Percentiles rank a stretch among this genome's conserved stretches.
These are phyloP conservation scores for Corythaeola cristata DNA, from an alignment of 2,113 vertebrate genomes.

Conservation along the genomic window DNA sequence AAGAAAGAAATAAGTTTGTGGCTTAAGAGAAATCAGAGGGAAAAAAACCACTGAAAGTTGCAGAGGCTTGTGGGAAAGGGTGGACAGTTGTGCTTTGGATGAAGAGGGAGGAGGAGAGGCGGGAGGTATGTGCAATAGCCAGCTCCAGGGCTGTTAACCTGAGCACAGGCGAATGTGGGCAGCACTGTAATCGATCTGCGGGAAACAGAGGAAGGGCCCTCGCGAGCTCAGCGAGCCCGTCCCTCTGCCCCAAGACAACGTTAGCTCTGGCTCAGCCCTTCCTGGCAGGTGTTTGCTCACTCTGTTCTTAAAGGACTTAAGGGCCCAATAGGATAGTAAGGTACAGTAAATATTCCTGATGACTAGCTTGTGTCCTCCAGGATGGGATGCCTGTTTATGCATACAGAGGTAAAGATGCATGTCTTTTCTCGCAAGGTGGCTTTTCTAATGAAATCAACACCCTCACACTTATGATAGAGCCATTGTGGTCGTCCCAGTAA, in stretches of 20 bases:
- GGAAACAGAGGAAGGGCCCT: background rate
- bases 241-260: background rate
- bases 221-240: background rate
- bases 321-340: background rate
- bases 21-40: background rate
- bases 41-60: background rate
- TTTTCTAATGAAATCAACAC: background rate
- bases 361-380: background rate
- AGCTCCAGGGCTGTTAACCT: background rate
- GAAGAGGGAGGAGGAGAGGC: background rate
- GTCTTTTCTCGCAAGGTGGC: background rate
- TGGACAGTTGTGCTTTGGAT: background rate
- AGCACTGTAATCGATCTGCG: accelerated
- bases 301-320: background rate
- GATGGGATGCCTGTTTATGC: background rate
- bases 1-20: background rate
- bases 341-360: background rate
- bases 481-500: background rate
- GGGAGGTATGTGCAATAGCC: background rate
- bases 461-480: background rate
- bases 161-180: background rate
- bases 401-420: background rate
- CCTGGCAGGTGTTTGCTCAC: background rate
- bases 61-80: background rate
- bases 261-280: background rate